Evolutionary conservation across 2,797 vertebrate species (phyloP).

Genomic region (Echeneis naucrates): DNA sequence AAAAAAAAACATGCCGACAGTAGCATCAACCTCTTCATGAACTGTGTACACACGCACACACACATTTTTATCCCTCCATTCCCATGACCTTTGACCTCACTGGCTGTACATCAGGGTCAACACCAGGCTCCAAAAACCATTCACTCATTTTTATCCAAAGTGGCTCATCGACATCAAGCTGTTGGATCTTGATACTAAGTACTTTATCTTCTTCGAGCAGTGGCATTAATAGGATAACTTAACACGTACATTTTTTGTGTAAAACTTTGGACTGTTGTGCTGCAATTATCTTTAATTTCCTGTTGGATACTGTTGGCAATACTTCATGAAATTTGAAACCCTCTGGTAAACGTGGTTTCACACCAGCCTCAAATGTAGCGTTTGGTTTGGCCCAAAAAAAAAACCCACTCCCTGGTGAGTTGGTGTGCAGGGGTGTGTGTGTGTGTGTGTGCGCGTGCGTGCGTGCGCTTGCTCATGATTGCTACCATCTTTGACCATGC

Average conservation of each 20-base stretch:
- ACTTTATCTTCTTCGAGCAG: neutral
- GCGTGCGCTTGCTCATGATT: conserved; percentile 43
- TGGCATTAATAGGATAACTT: neutral
- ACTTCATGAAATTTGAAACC: neutral
- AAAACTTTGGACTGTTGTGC: neutral
- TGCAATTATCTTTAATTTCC: conserved; percentile 3
- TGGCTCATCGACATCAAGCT: no score
- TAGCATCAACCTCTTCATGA: conserved; percentile 17
- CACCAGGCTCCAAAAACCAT: conserved; percentile 23
- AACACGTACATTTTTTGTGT: conserved; percentile 4
- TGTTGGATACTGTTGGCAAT: neutral
- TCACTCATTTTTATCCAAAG: no score
- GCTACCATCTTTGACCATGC: conserved; percentile 56
- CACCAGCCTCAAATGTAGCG: neutral
- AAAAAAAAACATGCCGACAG: neutral
- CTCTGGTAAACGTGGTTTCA: conserved; percentile 14
- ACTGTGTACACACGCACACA: conserved; percentile 27
- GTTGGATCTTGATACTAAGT: no score
- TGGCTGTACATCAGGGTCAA: conserved; percentile 41
- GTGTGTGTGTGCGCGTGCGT: conserved; percentile 11
- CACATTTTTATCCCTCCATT: conserved; percentile 50
- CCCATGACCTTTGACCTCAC: conserved; percentile 66
- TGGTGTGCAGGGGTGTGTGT: conserved; percentile 15
- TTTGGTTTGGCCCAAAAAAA: conserved; percentile 19
- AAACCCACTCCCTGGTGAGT: conserved; percentile 7